Conservation (phyloP, 2,113 vertebrate genomes). For the Brachyistius frenatus region DNA sequence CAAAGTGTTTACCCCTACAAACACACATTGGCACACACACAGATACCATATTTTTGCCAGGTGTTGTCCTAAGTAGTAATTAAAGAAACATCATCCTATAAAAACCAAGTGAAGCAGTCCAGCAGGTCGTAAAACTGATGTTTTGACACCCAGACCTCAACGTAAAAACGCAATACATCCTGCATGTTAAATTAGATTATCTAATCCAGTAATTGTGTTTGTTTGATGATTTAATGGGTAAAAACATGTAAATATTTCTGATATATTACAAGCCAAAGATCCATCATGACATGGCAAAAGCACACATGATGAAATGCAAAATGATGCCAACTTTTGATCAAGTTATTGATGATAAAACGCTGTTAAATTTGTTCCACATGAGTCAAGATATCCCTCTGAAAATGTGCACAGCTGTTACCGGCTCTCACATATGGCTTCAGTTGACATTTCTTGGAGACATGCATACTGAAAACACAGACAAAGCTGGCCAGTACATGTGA, state of each 20-base stretch:
- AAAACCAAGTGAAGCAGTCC: neutral
- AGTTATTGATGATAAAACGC: neutral
- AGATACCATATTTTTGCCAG: conserved; percentile 14
- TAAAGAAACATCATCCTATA: conserved; percentile 7
- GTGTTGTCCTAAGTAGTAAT: conserved; percentile 14
- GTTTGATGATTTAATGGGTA: neutral
- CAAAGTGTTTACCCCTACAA: neutral
- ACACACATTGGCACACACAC: neutral
- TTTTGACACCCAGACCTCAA: neutral
- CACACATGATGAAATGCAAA: neutral
- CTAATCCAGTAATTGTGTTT: neutral
- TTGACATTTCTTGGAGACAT: conserved; percentile 7
- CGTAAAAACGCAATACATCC: neutral
- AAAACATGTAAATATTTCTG: too few species aligned
- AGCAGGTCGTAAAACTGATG: neutral
- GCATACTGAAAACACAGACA: conserved; percentile 28
- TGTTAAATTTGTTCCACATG: conserved; percentile 16
- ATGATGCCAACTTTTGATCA: neutral
- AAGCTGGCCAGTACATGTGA: neutral
- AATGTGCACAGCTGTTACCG: conserved; percentile 29
- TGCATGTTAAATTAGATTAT: neutral
- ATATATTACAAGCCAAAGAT: neutral
- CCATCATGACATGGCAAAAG: neutral
- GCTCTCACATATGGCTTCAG: conserved; percentile 29
- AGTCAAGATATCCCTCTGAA: conserved; percentile 1